Base-by-base conservation (phyloP, 1,140 invertebrate genomes). In the Phthorimaea operculella region DNA sequence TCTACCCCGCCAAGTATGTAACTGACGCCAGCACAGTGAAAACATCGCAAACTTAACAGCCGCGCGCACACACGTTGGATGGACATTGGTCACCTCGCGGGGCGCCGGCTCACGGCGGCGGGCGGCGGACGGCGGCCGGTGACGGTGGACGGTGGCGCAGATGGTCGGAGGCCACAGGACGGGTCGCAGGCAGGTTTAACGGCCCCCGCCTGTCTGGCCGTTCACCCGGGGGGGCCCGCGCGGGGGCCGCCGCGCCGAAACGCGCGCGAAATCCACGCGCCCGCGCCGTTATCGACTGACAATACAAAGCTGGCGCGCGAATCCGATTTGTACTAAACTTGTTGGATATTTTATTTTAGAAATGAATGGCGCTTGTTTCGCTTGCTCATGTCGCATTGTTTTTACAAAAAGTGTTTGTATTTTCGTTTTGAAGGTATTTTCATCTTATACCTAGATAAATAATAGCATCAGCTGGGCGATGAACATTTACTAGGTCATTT, bases 191-290 rank as follows among this genome's bases (percentile, higher is more conserved):
- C 76, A 81, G 74, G 81, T 80, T 81, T 82, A 83, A 81, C 77
- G 81, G 78, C 79, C 79, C 77, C 70, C 64, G 70, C 66, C 71
- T 74, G 80, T 83, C 80, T 84, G 80, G 80, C 80, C 80, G 74
- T 83, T 83, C 73, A 82, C 78, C 80, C 78, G 78, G 78, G 74
- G 78, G 64, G 78, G 74, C 76, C 73, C 76, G 76, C 62, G 62
- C 71, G 74, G 76, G 78, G 68, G 76, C 67, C 47, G 54, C 16
- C 42, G 48, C 33, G 17, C 52, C 66, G 60, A 66, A 68, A 57
- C 63, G 72, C 70, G 79, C 74, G 79, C 80, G 80, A 83, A 81
- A 81, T 76, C 72, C 69, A 56, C 75, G 76, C 78, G 73, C 73
- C 58, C 72, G 76, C 76, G 76, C 76, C 76, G 75, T 72, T 77